These are phyloP conservation scores for Oophaga sylvatica DNA, from an alignment of 2,797 vertebrate genomes.

Conservation along the genomic window DNA sequence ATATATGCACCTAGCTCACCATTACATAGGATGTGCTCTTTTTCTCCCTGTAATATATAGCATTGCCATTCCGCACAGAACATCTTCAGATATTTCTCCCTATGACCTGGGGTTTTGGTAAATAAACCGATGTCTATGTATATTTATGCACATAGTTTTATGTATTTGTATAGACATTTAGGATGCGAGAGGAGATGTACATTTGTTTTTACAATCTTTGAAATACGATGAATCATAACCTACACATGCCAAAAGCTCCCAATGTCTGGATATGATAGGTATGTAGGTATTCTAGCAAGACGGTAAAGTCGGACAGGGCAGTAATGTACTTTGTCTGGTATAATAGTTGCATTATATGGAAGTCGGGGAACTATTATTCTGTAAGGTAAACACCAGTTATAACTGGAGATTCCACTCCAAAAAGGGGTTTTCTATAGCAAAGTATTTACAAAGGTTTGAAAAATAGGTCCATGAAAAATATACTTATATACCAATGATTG, in stretches of 20 bases:
- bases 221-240: slow-evolving; percentile 10
- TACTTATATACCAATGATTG: too few relatives aligned
- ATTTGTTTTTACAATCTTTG: slow-evolving; percentile 9
- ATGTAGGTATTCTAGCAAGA: background rate
- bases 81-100: background rate
- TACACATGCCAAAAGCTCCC: background rate
- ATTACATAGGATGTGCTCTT: background rate
- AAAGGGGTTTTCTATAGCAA: too few relatives aligned
- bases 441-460: too few relatives aligned
- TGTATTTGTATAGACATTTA: background rate
- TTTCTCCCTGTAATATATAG: background rate
- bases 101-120: background rate
- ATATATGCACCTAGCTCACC: background rate
- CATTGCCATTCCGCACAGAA: background rate
- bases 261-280: background rate
- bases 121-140: background rate
- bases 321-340: too few relatives aligned
- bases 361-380: too few relatives aligned
- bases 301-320: too few relatives aligned
- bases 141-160: slow-evolving; percentile 4
- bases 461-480: too few relatives aligned
- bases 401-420: too few relatives aligned
- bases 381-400: too few relatives aligned
- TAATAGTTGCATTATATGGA: too few relatives aligned
- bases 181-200: background rate